Conservation (phyloP, 2,797 vertebrate genomes). For the Epinephelus malabaricus region DNA sequence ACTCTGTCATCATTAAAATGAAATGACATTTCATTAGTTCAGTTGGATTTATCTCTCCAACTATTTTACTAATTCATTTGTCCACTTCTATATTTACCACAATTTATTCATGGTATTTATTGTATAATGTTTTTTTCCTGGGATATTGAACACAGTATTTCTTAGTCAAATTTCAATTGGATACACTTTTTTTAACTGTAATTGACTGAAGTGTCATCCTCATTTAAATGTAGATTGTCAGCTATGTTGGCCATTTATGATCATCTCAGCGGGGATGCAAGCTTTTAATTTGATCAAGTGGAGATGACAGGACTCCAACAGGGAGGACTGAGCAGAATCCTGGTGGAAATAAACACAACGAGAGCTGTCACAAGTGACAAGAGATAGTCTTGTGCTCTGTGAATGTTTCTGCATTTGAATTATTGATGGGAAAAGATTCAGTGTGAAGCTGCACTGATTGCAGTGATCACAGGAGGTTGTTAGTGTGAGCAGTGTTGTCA, state of each 20-base stretch:
- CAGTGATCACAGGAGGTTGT: background rate
- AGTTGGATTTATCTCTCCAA: too few species aligned
- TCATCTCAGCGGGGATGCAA: background rate
- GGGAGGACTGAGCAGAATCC: background rate
- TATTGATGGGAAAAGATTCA: background rate
- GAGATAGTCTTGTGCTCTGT: background rate
- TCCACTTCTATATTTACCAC: too few species aligned
- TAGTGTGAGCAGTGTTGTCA: background rate
- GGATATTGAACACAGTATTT: background rate
- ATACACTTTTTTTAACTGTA: background rate
- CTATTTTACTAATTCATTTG: background rate
- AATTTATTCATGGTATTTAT: background rate
- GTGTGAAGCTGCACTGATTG: background rate
- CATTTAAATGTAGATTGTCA: background rate
- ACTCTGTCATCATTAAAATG: too few species aligned
- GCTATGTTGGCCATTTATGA: background rate
- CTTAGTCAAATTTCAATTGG: background rate
- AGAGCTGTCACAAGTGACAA: background rate
- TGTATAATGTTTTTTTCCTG: background rate
- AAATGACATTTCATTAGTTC: too few species aligned
- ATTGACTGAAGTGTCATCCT: background rate
- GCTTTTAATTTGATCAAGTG: constrained; percentile 12
- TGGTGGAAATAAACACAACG: background rate
- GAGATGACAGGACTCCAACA: background rate
- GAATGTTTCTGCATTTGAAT: background rate